Conservation (phyloP, 2,888 invertebrate genomes). For the Cantharis flavilabris region DNA sequence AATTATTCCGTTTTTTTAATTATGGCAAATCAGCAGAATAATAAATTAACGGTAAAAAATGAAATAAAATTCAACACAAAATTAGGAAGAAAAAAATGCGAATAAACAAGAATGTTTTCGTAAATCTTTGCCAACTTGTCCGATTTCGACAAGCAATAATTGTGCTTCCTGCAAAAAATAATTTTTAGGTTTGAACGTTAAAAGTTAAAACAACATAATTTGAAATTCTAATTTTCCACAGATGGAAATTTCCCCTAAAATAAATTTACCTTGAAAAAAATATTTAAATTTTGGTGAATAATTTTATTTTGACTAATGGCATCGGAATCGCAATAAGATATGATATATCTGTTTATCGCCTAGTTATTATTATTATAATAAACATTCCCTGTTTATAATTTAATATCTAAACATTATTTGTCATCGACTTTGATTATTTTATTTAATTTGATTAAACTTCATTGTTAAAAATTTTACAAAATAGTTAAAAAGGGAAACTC, state of each 20-base stretch:
- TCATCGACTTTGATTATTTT: not conserved
- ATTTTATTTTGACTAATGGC: not conserved
- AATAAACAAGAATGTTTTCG: not conserved
- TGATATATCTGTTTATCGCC: not conserved
- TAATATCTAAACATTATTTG: not conserved
- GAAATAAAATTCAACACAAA: too few relatives aligned
- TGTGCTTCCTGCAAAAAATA: too few relatives aligned
- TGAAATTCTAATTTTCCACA: not conserved
- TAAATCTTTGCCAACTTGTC: not conserved
- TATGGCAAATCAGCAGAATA: too few relatives aligned
- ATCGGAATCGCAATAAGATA: not conserved
- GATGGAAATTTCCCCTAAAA: not conserved
- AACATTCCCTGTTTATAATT: not conserved
- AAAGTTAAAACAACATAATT: not conserved
- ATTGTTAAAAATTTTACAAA: too few relatives aligned
- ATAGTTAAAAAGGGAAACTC: not conserved
- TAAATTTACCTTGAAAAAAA: not conserved
- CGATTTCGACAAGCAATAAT: not conserved
- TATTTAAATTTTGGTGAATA: not conserved
- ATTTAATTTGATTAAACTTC: not conserved
- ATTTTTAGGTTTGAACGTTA: too few relatives aligned
- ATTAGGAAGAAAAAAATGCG: too few relatives aligned
- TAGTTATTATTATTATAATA: not conserved
- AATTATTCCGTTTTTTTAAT: not conserved
- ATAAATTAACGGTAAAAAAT: too few relatives aligned